Conservation (phyloP, 2,888 invertebrate genomes). For the Yponomeuta plumbellus region DNA sequence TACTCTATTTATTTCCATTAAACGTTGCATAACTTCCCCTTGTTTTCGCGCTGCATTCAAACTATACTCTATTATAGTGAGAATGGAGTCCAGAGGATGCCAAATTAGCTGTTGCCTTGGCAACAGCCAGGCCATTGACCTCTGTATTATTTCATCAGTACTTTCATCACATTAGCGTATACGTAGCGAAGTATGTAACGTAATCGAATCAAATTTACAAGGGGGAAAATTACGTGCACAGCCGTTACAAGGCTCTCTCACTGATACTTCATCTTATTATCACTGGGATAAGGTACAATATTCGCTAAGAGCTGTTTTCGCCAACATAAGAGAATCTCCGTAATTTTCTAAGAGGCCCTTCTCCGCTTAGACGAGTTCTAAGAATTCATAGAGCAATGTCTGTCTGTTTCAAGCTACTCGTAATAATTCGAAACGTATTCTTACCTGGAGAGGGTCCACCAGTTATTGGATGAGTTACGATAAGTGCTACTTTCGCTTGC, state of each 20-base stretch:
- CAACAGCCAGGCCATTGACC: background rate
- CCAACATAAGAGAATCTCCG: background rate
- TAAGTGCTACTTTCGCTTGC: slow-evolving; percentile 19
- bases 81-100: background rate
- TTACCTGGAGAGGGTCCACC: slow-evolving; percentile 1
- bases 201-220: slow-evolving; percentile 1
- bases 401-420: background rate
- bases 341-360: background rate
- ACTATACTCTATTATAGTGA: background rate
- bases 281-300: background rate
- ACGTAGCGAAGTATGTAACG: background rate
- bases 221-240: background rate
- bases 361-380: background rate
- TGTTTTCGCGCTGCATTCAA: background rate
- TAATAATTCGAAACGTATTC: background rate
- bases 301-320: background rate
- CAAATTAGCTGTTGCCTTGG: background rate
- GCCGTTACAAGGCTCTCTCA: background rate
- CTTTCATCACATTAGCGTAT: background rate
- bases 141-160: background rate
- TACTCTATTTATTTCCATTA: background rate
- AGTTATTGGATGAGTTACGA: slow-evolving; percentile 20
- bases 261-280: background rate
- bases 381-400: background rate
- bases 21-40: background rate